Base-by-base conservation (phyloP, 2,797 vertebrate species). In the Sebastes oblongus region DNA sequence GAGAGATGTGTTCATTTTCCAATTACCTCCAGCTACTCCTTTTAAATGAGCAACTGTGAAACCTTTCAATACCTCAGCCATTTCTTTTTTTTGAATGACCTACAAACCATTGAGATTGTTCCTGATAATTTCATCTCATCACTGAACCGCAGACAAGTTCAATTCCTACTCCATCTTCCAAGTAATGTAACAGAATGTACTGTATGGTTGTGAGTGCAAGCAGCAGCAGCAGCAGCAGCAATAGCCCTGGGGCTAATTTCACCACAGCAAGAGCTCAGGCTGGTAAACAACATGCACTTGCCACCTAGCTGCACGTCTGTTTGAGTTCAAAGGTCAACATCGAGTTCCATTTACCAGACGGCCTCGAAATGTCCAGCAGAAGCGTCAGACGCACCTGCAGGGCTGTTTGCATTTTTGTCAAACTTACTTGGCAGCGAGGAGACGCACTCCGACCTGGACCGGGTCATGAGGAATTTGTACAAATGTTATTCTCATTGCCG, bases 271-370 rank as follows among this genome's bases (percentile, higher is more conserved):
- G 34, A 76, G 5, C 59, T 66, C 69, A 46, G 69, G 62, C 71
- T 10, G 67, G 61, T 65, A 86, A 86, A 86, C 72, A 67, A 10
- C 14, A n/a, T 62, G 67, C 80, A 80, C 73, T 78, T 65, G 77
- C 61, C 78, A 82, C 62, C 42, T 61, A 76, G 72, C 39, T 46
- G 36, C 70, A 58, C 30, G 46, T 83, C 78, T 74, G 42, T 8
- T 55, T 6, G 59, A 78, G 92, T 77, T 91, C 83, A 90, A 85
- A 92, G 87, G 86, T 92, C 84, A 85, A 55, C 80, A 79, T 85
- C 8, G n/a, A 83, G 83, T 83, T 92, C 90, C 62, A 55, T 90
- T 94, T 88, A 88, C 78, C 84, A 84, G 75, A 62, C 75, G 75
- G 74, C 65, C 69, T 86, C 30, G 50, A 88, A 90, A 92, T 92